Conservation (phyloP, 1,140 invertebrate species). For the Meloidogyne hapla region DNA sequence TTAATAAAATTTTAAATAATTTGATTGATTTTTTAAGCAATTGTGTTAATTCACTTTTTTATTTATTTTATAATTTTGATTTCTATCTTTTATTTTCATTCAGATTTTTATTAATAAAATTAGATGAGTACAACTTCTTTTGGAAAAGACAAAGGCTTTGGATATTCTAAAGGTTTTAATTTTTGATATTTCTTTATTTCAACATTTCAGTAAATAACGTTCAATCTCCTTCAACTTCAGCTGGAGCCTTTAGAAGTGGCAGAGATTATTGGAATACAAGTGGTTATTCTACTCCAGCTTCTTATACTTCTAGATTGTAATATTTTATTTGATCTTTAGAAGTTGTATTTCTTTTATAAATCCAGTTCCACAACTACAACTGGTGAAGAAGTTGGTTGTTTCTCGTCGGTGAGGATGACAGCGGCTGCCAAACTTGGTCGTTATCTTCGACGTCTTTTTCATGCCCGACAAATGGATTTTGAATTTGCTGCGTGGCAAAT, state of each 20-base stretch:
- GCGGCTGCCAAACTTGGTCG: conserved; percentile 57
- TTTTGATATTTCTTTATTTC: not conserved
- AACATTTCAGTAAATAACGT: not conserved
- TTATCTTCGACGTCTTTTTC: conserved; percentile 77
- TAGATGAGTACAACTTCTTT: not conserved
- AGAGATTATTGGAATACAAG: conserved; percentile 42
- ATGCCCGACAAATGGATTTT: conserved; percentile 98
- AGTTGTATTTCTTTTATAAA: not conserved
- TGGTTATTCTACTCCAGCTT: conserved; percentile 55
- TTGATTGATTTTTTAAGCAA: not conserved
- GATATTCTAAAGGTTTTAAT: not conserved
- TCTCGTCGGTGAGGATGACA: conserved; percentile 63
- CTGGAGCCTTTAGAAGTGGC: conserved; percentile 24
- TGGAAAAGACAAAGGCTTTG: not conserved
- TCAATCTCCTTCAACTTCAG: conserved; percentile 48
- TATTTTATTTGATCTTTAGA: not conserved
- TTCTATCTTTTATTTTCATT: not conserved
- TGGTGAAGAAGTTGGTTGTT: conserved; percentile 53
- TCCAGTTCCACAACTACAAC: conserved; percentile 35
- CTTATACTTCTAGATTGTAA: conserved; percentile 40
- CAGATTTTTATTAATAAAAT: not conserved
- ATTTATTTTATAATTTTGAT: not conserved
- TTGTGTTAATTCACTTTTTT: no score
- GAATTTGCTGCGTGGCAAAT: conserved; percentile 99
- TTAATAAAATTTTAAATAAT: not conserved